A percentile compares a stretch with the other conserved stretches of the same genome.
Conservation (phyloP, 2,113 vertebrate species). For the Sylvia atricapilla region DNA sequence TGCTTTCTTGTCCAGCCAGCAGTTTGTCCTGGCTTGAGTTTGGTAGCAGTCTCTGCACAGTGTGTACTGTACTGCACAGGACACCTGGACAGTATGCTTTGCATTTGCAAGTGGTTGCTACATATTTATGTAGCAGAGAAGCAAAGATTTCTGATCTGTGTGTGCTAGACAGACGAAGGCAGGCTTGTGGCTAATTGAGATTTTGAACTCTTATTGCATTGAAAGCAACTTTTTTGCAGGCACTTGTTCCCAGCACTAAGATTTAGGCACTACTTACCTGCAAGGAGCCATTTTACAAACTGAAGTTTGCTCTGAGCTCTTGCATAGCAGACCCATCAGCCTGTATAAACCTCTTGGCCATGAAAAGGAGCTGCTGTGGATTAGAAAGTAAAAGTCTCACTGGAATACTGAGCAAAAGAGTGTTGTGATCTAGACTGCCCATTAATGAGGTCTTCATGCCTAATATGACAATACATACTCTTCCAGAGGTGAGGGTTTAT, state of each 20-base stretch:
- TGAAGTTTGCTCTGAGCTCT: not conserved
- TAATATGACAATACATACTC: not conserved
- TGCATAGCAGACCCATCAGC: not conserved
- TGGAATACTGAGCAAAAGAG: not conserved
- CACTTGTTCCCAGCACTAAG: not conserved
- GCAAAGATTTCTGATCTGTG: not conserved
- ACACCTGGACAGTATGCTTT: conserved; percentile 22
- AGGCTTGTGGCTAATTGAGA: not conserved
- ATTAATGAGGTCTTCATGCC: not conserved
- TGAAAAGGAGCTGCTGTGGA: not conserved
- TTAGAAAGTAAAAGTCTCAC: not conserved
- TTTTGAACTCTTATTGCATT: not conserved
- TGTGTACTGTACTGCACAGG: not conserved
- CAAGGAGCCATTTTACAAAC: not conserved
- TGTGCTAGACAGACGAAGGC: not conserved
- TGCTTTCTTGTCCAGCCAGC: not conserved
- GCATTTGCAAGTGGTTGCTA: conserved; percentile 7
- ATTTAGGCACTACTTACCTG: not conserved
- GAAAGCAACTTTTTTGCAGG: not conserved
- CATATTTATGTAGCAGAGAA: not conserved
- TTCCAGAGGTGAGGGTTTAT: not conserved
- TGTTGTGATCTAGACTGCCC: not conserved
- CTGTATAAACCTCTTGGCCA: not conserved
- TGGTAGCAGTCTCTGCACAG: not conserved
- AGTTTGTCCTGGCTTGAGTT: conserved; percentile 22